phyloP scores from a whole-genome alignment of 2,113 vertebrate species.

The Synodontis membranacea region DNA sequence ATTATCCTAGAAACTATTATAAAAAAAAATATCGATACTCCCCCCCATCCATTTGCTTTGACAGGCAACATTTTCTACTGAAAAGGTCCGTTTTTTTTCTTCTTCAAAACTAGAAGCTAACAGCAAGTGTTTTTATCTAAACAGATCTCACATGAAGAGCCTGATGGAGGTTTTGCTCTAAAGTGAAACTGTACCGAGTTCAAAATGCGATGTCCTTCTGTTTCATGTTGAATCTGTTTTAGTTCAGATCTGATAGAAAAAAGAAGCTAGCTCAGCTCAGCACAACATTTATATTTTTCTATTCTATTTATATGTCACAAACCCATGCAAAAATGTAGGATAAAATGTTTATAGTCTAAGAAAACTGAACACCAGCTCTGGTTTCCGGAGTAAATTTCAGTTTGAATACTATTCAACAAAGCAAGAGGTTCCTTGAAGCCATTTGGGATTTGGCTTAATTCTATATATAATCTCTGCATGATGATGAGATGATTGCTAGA shows the following conservation, averaged over 20 bases:
- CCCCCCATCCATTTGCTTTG: neutral
- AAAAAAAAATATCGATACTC: neutral
- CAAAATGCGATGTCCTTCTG: neutral
- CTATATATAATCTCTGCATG: too few relatives aligned
- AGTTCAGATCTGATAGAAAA: neutral
- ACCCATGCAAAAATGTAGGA: neutral
- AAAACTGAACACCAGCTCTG: neutral
- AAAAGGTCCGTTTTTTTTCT: neutral
- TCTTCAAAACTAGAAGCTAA: neutral
- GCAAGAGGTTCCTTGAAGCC: neutral
- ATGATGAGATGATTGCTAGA: too few relatives aligned
- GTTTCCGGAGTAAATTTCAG: neutral
- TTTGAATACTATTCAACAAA: neutral
- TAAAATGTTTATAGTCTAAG: neutral
- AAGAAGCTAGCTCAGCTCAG: too few relatives aligned
- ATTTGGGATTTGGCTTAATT: too few relatives aligned
- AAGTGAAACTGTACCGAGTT: neutral
- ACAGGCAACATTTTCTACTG: neutral
- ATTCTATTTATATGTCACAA: too few relatives aligned
- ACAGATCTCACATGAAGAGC: neutral
- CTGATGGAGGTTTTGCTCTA: neutral
- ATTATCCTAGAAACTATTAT: neutral
- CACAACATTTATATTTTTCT: neutral
- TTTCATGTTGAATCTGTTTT: neutral
- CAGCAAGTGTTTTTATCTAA: neutral